A percentile compares a stretch with the other conserved stretches of the same genome.
Evolutionary conservation across 2,888 invertebrate genomes (phyloP).

Genomic region (Thysanoteuthis rhombus): DNA sequence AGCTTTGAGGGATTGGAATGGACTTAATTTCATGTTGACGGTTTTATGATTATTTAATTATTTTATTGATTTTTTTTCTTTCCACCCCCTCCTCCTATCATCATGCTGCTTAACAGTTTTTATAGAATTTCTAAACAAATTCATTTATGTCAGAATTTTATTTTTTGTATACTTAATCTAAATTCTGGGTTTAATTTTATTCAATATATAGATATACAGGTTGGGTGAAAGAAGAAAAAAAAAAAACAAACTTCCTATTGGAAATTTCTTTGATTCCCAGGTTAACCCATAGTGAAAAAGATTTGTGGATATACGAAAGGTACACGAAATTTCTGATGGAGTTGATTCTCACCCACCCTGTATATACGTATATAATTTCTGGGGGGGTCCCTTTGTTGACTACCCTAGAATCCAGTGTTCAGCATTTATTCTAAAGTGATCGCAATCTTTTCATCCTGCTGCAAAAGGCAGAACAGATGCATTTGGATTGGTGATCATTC

Average conservation of each 20-base stretch:
- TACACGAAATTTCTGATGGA: too few relatives aligned
- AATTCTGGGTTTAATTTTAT: not conserved
- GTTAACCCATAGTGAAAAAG: too few relatives aligned
- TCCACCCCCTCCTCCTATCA: not conserved
- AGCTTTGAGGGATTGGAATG: too few relatives aligned
- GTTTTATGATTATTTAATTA: too few relatives aligned
- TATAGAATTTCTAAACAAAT: not conserved
- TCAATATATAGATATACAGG: too few relatives aligned
- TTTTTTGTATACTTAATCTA: not conserved
- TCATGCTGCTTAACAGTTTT: not conserved
- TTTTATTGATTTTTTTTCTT: not conserved
- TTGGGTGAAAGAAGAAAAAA: too few relatives aligned
- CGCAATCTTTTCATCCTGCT: not conserved
- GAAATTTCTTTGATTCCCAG: too few relatives aligned
- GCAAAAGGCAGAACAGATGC: not conserved
- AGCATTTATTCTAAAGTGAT: not conserved
- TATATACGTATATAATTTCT: not conserved
- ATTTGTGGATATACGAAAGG: too few relatives aligned
- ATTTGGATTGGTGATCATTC: not conserved
- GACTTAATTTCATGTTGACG: too few relatives aligned
- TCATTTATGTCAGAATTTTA: not conserved
- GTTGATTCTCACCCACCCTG: too few relatives aligned
- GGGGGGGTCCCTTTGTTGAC: not conserved
- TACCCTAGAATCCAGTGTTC: not conserved
- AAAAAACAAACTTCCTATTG: too few relatives aligned